phyloP scores from a whole-genome alignment of 2,888 invertebrate species.

The Abrostola tripartita region DNA sequence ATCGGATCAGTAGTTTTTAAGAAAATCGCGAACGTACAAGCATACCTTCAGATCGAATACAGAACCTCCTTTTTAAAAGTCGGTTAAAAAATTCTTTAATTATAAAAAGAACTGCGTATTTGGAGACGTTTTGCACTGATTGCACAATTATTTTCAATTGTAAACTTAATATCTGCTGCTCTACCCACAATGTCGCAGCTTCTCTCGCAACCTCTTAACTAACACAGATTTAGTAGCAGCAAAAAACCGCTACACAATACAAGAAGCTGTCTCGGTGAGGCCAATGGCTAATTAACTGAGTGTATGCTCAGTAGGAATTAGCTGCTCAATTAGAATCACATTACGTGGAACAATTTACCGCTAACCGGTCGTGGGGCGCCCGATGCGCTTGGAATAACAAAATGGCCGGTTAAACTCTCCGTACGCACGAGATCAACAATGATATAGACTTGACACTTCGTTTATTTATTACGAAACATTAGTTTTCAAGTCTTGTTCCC shows the following conservation, averaged over 20 bases:
- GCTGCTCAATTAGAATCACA: slow-evolving; percentile 87
- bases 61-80: too few species aligned
- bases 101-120: too few species aligned
- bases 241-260: slow-evolving; percentile 48
- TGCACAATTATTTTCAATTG: too few species aligned
- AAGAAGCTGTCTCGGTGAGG: slow-evolving; percentile 41
- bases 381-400: slow-evolving; percentile 81
- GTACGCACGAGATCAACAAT: slow-evolving; percentile 43
- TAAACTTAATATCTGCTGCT: too few species aligned
- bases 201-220: slow-evolving; percentile 1
- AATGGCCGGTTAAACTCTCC: slow-evolving; percentile 67
- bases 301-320: slow-evolving; percentile 82
- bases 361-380: slow-evolving; percentile 79
- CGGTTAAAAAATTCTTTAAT: too few species aligned
- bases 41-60: too few species aligned
- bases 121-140: too few species aligned
- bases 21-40: too few species aligned
- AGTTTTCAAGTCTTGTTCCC: background rate
- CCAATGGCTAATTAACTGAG: slow-evolving; percentile 74
- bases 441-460: slow-evolving; percentile 47
- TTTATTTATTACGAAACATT: slow-evolving; percentile 17
- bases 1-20: too few species aligned
- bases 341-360: slow-evolving; percentile 86
- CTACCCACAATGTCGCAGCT: background rate
- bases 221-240: slow-evolving; percentile 32